Evolutionary conservation across 2,888 invertebrate species (phyloP).

Genomic region (Agrochola lychnidis): DNA sequence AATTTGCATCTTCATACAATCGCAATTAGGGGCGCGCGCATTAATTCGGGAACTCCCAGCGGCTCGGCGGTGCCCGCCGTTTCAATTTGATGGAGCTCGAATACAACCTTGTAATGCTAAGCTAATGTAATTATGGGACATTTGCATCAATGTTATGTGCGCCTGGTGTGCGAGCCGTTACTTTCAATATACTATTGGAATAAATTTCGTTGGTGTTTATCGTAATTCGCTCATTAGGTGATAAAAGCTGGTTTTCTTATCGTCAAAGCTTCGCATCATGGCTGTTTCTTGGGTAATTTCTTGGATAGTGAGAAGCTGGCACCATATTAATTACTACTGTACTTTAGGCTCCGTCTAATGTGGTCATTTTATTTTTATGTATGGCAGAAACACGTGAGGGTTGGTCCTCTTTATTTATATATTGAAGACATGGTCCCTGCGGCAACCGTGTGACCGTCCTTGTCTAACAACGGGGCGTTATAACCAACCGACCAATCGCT

Average conservation of each 20-base stretch:
- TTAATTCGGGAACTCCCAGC: constrained; percentile 68
- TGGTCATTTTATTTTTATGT: constrained; percentile 50
- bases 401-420: background rate
- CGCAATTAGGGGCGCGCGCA: constrained; percentile 83
- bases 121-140: constrained; percentile 81
- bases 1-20: constrained; percentile 89
- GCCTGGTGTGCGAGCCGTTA: constrained; percentile 80
- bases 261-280: constrained; percentile 46
- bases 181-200: constrained; percentile 81
- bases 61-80: constrained; percentile 66
- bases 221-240: constrained; percentile 64
- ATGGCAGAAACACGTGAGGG: constrained; percentile 11
- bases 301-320: constrained; percentile 52
- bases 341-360: constrained; percentile 39
- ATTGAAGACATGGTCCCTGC: too few species aligned
- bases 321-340: constrained; percentile 55
- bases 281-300: constrained; percentile 43
- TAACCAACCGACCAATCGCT: background rate
- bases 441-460: too few species aligned
- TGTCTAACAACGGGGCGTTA: too few species aligned
- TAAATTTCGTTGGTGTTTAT: constrained; percentile 69
- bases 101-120: constrained; percentile 78
- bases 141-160: constrained; percentile 85
- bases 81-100: constrained; percentile 79
- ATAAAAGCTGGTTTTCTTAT: constrained; percentile 57